Evolutionary conservation across 2,888 invertebrate genomes (phyloP).

Genomic region (Pherbina coryleti): DNA sequence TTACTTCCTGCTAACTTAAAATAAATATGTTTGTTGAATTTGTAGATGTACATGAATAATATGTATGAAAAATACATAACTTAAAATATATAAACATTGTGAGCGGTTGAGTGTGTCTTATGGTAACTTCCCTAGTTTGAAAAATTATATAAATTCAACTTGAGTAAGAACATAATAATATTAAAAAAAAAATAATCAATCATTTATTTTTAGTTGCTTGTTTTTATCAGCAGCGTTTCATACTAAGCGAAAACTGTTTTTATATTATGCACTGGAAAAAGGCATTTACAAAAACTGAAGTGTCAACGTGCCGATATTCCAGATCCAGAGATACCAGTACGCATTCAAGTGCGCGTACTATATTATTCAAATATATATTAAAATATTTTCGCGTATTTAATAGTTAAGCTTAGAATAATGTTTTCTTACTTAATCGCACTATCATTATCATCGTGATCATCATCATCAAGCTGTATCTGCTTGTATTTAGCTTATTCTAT

Average conservation of each 20-base stretch:
- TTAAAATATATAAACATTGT: no score
- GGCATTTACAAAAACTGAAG: constrained; percentile 86
- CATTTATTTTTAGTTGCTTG: background rate
- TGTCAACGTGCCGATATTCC: constrained; percentile 88
- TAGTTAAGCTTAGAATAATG: constrained; percentile 1
- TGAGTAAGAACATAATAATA: background rate
- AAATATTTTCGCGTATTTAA: constrained; percentile 27
- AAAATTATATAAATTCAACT: background rate
- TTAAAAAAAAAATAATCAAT: background rate
- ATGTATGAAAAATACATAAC: no score
- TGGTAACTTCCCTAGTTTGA: no score
- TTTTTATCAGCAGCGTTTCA: background rate
- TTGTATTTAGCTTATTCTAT: constrained; percentile 58
- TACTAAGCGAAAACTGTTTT: constrained; percentile 5
- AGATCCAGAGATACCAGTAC: constrained; percentile 89
- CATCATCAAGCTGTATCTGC: constrained; percentile 39
- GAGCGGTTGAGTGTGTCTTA: no score
- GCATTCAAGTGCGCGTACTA: constrained; percentile 84
- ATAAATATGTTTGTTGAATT: no score
- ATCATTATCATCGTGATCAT: background rate
- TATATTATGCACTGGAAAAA: no score
- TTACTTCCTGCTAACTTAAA: no score
- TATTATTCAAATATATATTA: no score
- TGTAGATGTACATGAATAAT: no score
- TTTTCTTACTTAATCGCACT: constrained; percentile 4